Evolutionary conservation across 1,140 invertebrate species (phyloP).

Genomic region (Heliconius hermathena): DNA sequence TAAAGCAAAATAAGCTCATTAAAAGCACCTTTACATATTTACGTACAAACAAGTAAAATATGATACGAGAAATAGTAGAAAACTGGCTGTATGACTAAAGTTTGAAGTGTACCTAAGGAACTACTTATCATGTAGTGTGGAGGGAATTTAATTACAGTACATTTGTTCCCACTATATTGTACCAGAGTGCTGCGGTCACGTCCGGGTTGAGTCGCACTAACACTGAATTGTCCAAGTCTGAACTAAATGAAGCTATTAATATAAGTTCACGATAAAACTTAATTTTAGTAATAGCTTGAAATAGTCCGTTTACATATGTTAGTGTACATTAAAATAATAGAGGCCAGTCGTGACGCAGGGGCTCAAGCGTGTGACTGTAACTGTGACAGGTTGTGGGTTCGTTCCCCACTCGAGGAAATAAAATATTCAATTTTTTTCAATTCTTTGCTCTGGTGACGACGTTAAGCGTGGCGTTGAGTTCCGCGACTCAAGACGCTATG

Average conservation of each 20-base stretch:
- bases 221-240: constrained; percentile 18
- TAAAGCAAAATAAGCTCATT: too few species aligned
- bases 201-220: constrained; percentile 15
- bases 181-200: constrained; percentile 22
- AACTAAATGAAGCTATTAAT: constrained; percentile 20
- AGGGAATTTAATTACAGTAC: constrained; percentile 23
- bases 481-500: too few species aligned
- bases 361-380: too few species aligned
- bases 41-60: not conserved
- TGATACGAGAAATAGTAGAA: not conserved
- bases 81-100: not conserved
- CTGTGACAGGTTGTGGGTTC: too few species aligned
- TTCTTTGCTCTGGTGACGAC: too few species aligned
- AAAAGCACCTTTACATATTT: too few species aligned
- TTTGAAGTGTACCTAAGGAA: constrained; percentile 15
- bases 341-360: too few species aligned
- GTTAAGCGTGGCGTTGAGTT: too few species aligned
- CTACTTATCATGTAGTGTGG: constrained; percentile 19
- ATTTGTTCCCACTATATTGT: constrained; percentile 26
- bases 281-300: not conserved
- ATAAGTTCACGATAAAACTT: not conserved
- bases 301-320: too few species aligned
- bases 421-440: too few species aligned
- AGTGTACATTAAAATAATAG: too few species aligned
- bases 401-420: too few species aligned